Conservation (phyloP, 2,888 invertebrate species). For the Physocephala rufipes region DNA sequence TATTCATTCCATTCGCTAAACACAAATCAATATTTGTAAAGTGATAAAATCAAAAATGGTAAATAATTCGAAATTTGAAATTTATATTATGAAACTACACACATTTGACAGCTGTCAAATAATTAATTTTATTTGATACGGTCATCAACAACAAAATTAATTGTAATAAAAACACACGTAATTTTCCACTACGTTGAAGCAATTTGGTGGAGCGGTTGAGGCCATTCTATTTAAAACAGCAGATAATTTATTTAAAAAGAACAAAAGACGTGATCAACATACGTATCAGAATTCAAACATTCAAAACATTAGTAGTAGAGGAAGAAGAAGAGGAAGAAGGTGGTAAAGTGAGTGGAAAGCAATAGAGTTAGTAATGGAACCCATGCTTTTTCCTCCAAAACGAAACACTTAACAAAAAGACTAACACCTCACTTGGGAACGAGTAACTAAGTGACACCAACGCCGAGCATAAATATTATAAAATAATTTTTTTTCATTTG, state of each 20-base stretch:
- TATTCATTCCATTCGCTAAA: background rate
- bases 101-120: conserved; percentile 2
- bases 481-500: too few species aligned
- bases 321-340: background rate
- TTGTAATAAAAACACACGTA: background rate
- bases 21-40: conserved; percentile 1
- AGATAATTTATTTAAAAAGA: background rate
- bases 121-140: background rate
- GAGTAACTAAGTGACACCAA: too few species aligned
- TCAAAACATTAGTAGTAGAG: background rate
- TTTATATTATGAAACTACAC: background rate
- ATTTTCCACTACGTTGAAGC: background rate
- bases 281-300: background rate
- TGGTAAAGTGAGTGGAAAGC: background rate
- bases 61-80: background rate
- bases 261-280: conserved; percentile 4
- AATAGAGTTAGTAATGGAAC: background rate
- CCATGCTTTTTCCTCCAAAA: background rate
- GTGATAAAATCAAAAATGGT: background rate
- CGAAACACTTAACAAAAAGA: background rate
- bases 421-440: background rate
- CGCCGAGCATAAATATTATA: background rate
- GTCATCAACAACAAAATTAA: background rate
- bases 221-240: background rate
- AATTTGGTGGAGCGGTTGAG: too few species aligned